Evolutionary conservation across 23 tunicate genomes (phyloP), one percentile per base, ranked within the genome.

Genomic region (Halocynthia roretzi): DNA sequence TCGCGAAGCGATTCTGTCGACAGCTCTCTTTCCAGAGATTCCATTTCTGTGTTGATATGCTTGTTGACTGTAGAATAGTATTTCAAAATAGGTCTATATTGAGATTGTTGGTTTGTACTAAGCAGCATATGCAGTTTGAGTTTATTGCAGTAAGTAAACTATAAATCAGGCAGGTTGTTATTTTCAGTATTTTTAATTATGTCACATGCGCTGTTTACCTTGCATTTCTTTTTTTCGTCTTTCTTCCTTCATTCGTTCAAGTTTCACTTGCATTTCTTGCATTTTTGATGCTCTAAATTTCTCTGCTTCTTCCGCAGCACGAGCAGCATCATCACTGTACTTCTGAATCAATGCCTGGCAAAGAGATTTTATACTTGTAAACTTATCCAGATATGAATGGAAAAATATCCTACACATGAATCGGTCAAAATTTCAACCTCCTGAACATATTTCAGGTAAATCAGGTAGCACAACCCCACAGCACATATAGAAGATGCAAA

Each of bases 281-380:
- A 74, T 75, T 71, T 74, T 86, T 15, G 75, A 7, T 48, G 78
- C 83, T 54, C 85, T 78, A 76, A 92, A 78, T 9, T 40, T 61
- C 65, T 65, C 83, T 10, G 92, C 87, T 57, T 92, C 92, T 18
- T 81, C 82, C 17, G 92, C 87, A 10, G 92, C 87, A 9, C 54
- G 40, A 7, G 85, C 81, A 9, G 98, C 82, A 51, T 92, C 87
- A 31, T 92, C 87, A 21, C 72, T 70, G 76, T 71, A 92, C 56
- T 86, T 76, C 78, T 92, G 77, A 7, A 78, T 74, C 85, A 92
- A 51, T 53, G 56, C 80, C 98, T 92, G 84, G 14, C 22, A 52
- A 7, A 78, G 76, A 68, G 62, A 21, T 56, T 56, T 50, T 5
- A 67, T 17, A 67, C 12, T 31, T 31, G 44, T 31, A 31, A 31